phyloP scores from a whole-genome alignment of 2,113 vertebrate species.

The Gavia stellata region DNA sequence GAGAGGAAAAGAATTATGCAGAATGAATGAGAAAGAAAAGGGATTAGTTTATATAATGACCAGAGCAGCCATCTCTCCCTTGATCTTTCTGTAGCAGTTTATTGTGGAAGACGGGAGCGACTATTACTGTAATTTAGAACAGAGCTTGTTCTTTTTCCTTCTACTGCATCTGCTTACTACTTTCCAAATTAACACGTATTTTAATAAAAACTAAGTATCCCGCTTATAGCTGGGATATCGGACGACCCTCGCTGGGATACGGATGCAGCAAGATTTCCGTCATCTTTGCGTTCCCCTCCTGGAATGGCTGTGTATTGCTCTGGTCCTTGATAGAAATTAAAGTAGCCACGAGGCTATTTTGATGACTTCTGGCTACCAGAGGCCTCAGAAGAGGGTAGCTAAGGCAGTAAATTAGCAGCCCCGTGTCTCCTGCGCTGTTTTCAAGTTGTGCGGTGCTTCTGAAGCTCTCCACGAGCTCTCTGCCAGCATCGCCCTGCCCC shows the following conservation, averaged over 20 bases:
- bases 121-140: neutral
- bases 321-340: neutral
- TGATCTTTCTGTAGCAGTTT: neutral
- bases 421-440: neutral
- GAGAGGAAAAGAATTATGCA: slow-evolving; percentile 3
- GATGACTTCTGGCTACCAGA: neutral
- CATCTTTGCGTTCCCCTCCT: neutral
- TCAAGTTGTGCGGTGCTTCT: neutral
- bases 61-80: slow-evolving; percentile 8
- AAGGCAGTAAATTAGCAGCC: neutral
- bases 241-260: neutral
- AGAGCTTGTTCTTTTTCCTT: neutral
- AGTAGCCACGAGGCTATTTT: neutral
- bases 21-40: slow-evolving; percentile 12
- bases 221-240: neutral
- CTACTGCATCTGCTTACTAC: neutral
- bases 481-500: neutral
- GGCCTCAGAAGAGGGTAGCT: neutral
- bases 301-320: neutral
- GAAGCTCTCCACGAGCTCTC: neutral
- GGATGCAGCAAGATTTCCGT: neutral
- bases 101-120: neutral
- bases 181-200: neutral
- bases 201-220: neutral
- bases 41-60: slow-evolving; percentile 25